Conservation (phyloP, 2,888 invertebrate species). For the Ceriagrion tenellum region DNA sequence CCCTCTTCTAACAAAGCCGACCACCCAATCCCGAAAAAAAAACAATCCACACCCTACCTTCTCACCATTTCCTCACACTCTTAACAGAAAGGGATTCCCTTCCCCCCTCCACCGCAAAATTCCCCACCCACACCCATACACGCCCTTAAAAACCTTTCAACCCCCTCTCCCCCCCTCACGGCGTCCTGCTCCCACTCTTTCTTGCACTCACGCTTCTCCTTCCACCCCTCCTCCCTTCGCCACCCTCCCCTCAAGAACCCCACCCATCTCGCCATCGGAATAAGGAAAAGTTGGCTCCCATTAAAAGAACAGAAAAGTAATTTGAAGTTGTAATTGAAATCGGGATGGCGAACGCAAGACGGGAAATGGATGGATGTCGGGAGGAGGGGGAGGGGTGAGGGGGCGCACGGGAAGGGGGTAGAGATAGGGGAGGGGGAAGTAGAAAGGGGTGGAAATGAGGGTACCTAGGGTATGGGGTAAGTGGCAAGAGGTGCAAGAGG, state of each 20-base stretch:
- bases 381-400: background rate
- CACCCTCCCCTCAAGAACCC: background rate
- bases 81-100: too few species aligned
- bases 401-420: background rate
- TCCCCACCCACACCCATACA: too few species aligned
- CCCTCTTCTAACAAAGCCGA: too few species aligned
- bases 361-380: constrained; percentile 31
- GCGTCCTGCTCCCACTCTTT: too few species aligned
- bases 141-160: too few species aligned
- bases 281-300: constrained; percentile 66
- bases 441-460: background rate
- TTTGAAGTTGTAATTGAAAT: constrained; percentile 68
- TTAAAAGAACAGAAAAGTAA: constrained; percentile 68
- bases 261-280: constrained; percentile 61
- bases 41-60: too few species aligned
- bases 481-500: background rate
- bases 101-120: too few species aligned
- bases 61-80: too few species aligned
- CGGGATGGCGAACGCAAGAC: constrained; percentile 35
- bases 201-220: background rate
- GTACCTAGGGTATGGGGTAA: background rate
- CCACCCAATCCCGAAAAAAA: too few species aligned
- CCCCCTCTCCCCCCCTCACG: background rate
- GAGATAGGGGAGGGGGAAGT: background rate
- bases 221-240: background rate